phyloP scores from a whole-genome alignment of 2,113 vertebrate genomes.

The Embiotoca jacksoni region DNA sequence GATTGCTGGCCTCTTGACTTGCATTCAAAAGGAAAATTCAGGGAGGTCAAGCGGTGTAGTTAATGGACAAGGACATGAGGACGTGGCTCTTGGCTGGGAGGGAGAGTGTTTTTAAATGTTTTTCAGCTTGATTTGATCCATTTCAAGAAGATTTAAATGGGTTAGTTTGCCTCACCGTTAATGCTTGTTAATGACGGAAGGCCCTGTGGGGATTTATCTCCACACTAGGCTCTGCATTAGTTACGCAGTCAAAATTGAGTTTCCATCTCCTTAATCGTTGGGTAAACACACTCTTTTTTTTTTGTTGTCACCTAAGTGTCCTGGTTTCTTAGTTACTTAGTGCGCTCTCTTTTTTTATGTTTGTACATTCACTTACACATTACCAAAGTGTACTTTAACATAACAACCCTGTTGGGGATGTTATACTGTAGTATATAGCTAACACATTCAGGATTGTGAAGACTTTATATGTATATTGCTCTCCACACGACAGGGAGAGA shows the following conservation, averaged over 20 bases:
- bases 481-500: too few relatives aligned
- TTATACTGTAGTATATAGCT: background rate
- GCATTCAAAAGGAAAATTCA: conserved; percentile 26
- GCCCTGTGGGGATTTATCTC: conserved; percentile 25
- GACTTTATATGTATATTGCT: too few relatives aligned
- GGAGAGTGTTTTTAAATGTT: conserved; percentile 13
- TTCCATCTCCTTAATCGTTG: background rate
- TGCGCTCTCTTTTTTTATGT: conserved; percentile 4
- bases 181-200: conserved; percentile 32
- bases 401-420: background rate
- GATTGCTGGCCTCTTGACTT: conserved; percentile 32
- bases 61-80: conserved; percentile 10
- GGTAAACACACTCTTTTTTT: conserved; percentile 31
- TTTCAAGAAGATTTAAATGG: conserved; percentile 24
- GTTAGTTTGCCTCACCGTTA: conserved; percentile 27
- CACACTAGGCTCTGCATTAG: conserved; percentile 4
- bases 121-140: conserved; percentile 5
- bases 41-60: conserved; percentile 16
- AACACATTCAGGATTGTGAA: too few relatives aligned
- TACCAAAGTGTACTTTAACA: background rate
- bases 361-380: too few relatives aligned
- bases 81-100: conserved; percentile 13
- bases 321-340: conserved; percentile 32
- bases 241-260: conserved; percentile 11
- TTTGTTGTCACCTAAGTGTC: background rate